Evolutionary conservation across 2,888 invertebrate genomes (phyloP), one percentile per base, ranked within the genome.

Genomic region (Morpho helenor): DNA sequence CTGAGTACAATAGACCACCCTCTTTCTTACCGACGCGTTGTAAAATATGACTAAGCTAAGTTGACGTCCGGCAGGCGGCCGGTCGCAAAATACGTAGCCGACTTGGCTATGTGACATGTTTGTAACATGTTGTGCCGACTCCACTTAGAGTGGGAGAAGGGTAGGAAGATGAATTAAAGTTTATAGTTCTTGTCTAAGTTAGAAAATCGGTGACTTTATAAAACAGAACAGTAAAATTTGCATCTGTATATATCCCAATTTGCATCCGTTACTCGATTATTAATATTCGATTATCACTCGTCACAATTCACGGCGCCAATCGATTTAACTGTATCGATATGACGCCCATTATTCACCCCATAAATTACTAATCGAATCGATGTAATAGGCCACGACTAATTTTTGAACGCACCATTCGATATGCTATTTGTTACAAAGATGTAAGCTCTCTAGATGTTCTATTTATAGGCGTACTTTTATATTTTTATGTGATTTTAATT

Each of bases 291-390:
- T 78, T 74, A 79, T 73, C 53, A 46, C 76, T 69, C 66, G 64
- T 60, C 62, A 65, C 77, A 75, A 71, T 74, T 72, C 73, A 74
- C 75, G 72, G 72, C 73, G 69, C 74, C 74, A 81, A 82, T 82
- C 82, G 77, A 81, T 79, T 78, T 63, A 66, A 71, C 69, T 70
- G 78, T 76, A 81, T 80, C 82, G 79, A 80, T 79, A 76, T 70
- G 71, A 79, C 76, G 79, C 76, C 76, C 75, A 85, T 88, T 88
- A 84, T 78, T 81, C 84, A 84, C 85, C 84, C 84, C 80, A 83
- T 88, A 87, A 87, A 89, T 88, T 83, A 82, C 73, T 84, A 84
- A 86, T 87, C 80, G 84, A 87, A 87, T 87, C 79, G 79, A 79
- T 77, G 73, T 86, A 87, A 89, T 88, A 80, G 86, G 82, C 85